Evolutionary conservation across 2,797 vertebrate genomes (phyloP).

Genomic region (Falco cherrug): DNA sequence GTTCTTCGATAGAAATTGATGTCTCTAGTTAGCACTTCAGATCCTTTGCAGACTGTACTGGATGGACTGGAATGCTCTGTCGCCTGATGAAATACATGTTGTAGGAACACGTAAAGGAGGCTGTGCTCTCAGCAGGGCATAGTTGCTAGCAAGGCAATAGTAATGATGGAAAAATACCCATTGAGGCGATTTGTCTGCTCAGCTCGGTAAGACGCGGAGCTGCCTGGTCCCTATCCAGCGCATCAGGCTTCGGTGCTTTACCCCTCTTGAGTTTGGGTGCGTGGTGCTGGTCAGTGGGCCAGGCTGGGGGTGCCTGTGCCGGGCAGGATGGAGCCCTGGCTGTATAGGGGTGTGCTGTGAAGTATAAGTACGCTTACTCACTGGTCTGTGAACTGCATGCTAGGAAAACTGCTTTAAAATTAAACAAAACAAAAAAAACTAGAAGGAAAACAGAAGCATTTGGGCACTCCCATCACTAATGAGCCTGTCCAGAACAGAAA

Average conservation of each 20-base stretch:
- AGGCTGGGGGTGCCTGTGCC: neutral
- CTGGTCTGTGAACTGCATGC: neutral
- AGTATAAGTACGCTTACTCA: accelerated
- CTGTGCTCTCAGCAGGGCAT: neutral
- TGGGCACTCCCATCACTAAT: neutral
- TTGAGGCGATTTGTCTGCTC: accelerated
- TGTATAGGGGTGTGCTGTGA: neutral
- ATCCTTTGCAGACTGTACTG: accelerated
- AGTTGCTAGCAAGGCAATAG: accelerated
- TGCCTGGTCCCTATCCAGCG: neutral
- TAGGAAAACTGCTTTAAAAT: neutral
- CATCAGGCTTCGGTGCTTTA: accelerated
- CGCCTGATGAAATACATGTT: accelerated
- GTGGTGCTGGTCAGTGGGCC: neutral
- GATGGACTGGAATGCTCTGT: accelerated
- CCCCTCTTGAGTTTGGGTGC: accelerated
- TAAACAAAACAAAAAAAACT: neutral
- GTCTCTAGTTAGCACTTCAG: neutral
- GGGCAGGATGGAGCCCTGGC: neutral
- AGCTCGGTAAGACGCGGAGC: accelerated
- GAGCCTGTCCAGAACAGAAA: neutral
- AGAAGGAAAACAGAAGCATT: accelerated
- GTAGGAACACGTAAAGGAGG: neutral
- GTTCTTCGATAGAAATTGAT: neutral
- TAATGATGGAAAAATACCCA: neutral